phyloP scores from a whole-genome alignment of 2,888 invertebrate species.

The Macrophya annulata region DNA sequence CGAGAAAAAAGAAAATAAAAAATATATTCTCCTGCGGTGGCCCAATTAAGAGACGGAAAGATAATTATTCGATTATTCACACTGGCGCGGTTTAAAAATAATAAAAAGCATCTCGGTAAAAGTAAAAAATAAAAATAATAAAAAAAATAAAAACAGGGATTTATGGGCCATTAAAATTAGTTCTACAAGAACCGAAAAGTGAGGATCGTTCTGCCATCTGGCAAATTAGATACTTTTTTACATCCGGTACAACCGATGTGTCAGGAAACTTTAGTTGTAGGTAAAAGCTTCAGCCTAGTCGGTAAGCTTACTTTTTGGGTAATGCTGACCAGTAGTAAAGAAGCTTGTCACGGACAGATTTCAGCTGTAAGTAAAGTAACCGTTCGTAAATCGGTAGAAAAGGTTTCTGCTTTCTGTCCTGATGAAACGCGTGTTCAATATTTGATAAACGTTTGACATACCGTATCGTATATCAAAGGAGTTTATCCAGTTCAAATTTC shows the following conservation, averaged over 20 bases:
- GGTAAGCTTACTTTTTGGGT: neutral
- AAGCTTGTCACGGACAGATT: constrained; percentile 5
- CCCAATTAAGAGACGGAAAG: constrained; percentile 70
- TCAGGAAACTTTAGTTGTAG: neutral
- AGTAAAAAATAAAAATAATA: no score
- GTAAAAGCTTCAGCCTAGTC: neutral
- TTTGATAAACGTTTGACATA: neutral
- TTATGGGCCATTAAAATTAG: constrained; percentile 73
- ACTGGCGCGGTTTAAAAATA: constrained; percentile 69
- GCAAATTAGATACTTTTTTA: constrained; percentile 34
- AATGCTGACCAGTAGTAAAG: neutral
- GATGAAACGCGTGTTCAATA: neutral
- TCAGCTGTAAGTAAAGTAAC: neutral
- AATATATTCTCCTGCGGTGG: constrained; percentile 68
- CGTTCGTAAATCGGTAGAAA: neutral
- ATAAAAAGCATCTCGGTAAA: constrained; percentile 63
- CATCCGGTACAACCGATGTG: neutral
- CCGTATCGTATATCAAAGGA: neutral
- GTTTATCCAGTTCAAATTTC: neutral
- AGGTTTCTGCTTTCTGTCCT: neutral
- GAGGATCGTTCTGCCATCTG: constrained; percentile 52
- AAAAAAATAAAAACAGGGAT: constrained; percentile 65
- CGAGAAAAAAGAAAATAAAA: constrained; percentile 59
- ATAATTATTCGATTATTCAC: constrained; percentile 76
- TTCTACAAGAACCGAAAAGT: constrained; percentile 64